Conservation (phyloP, 1,140 invertebrate species). For the Lysiphlebus fabarum region DNA sequence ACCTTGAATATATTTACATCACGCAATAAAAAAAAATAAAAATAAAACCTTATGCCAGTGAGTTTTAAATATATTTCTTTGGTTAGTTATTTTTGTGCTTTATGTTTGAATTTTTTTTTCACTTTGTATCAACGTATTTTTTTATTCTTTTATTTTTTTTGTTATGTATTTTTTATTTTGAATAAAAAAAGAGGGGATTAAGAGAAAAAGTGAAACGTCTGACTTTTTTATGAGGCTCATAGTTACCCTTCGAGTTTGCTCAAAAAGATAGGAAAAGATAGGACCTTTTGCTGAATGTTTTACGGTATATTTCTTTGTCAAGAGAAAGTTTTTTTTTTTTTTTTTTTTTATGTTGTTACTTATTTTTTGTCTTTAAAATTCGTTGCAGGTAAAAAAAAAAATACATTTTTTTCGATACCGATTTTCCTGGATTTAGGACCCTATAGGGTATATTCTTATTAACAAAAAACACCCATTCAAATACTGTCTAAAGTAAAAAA, state of each 20-base stretch:
- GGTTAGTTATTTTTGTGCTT: no score
- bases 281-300: slow-evolving; percentile 1
- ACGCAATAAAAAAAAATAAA: slow-evolving; percentile 23
- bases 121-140: not conserved
- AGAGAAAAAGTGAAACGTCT: slow-evolving; percentile 23
- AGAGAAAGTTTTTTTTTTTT: slow-evolving; percentile 34
- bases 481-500: no score
- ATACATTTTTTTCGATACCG: no score
- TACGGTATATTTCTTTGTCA: slow-evolving; percentile 11
- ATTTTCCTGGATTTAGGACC: no score
- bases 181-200: not conserved
- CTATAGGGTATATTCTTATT: no score
- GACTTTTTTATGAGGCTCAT: slow-evolving; percentile 16
- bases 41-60: slow-evolving; percentile 13
- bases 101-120: not conserved
- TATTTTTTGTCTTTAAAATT: no score
- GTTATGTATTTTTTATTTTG: not conserved
- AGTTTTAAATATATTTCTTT: slow-evolving; percentile 1
- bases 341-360: no score
- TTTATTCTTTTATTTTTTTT: slow-evolving; percentile 12
- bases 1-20: slow-evolving; percentile 17
- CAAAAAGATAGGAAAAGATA: not conserved
- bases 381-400: no score
- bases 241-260: slow-evolving; percentile 1
- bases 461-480: no score